These are phyloP conservation scores for Variabilichromis moorii DNA, from an alignment of 2,113 vertebrate genomes.

Conservation along the genomic window DNA sequence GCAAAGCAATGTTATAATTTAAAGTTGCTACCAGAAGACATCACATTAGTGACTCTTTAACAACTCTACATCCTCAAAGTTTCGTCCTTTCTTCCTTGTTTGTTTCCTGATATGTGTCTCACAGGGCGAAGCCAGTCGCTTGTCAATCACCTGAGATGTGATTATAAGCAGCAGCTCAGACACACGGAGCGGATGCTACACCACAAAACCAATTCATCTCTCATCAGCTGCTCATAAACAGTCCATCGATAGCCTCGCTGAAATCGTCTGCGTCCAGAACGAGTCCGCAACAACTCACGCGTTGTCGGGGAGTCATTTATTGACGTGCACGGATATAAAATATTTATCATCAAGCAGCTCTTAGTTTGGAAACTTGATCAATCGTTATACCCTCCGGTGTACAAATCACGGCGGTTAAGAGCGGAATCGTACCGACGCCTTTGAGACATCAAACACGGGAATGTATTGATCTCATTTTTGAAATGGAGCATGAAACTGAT, in stretches of 20 bases:
- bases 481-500: background rate
- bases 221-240: constrained; percentile 53
- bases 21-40: background rate
- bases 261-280: background rate
- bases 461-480: constrained; percentile 9
- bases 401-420: constrained; percentile 26
- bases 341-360: constrained; percentile 61
- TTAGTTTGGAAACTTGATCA: constrained; percentile 50
- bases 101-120: background rate
- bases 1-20: background rate
- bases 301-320: constrained; percentile 41
- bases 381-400: constrained; percentile 34
- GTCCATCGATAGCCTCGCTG: constrained; percentile 42
- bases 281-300: background rate
- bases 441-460: constrained; percentile 14
- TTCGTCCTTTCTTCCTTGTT: background rate
- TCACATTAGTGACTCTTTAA: background rate
- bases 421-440: constrained; percentile 19
- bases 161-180: constrained; percentile 37
- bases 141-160: constrained; percentile 39
- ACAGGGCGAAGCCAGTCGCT: background rate
- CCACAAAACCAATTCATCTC: constrained; percentile 57
- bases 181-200: constrained; percentile 10
- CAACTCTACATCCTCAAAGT: background rate
- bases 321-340: constrained; percentile 43